These are phyloP conservation scores for Drosophila insularis DNA, from an alignment of 1,140 invertebrate genomes.

Conservation along the genomic window DNA sequence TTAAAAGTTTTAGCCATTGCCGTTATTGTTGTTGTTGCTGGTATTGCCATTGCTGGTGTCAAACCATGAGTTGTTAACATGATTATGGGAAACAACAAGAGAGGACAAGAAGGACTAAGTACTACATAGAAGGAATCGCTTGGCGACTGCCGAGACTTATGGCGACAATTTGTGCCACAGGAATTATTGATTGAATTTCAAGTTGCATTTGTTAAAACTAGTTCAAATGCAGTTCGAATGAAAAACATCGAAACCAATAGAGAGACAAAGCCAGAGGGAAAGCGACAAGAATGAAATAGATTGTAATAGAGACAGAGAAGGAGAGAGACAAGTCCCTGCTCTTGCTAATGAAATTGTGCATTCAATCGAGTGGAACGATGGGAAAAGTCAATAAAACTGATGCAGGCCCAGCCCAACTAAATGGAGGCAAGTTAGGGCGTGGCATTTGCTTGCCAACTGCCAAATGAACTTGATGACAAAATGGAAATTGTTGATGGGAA, in stretches of 20 bases:
- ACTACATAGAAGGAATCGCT: neutral
- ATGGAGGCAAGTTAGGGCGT: constrained; percentile 9
- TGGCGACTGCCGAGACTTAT: constrained; percentile 40
- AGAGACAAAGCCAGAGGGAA: neutral
- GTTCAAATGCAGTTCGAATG: constrained; percentile 59
- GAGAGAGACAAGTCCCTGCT: constrained; percentile 12
- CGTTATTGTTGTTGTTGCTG: neutral
- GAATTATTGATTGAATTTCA: constrained; percentile 48
- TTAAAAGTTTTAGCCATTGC: constrained; percentile 56
- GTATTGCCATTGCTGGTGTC: constrained; percentile 27
- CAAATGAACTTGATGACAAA: constrained; percentile 56
- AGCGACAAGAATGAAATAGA: neutral
- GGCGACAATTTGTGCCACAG: constrained; percentile 52
- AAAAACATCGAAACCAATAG: constrained; percentile 8
- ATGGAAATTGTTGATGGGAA: constrained; percentile 57
- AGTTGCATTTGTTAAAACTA: constrained; percentile 31
- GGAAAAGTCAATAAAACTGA: constrained; percentile 83
- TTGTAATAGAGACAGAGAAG: constrained; percentile 10
- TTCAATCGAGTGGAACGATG: constrained; percentile 82
- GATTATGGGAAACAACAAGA: constrained; percentile 53
- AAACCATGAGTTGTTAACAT: constrained; percentile 51
- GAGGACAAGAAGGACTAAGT: neutral
- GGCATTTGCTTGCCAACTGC: constrained; percentile 41
- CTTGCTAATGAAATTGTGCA: constrained; percentile 82
- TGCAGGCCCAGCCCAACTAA: constrained; percentile 57